Evolutionary conservation across 2,888 invertebrate species (phyloP), one percentile per base, ranked within the genome.

Genomic region (Cheilosia impressa): DNA sequence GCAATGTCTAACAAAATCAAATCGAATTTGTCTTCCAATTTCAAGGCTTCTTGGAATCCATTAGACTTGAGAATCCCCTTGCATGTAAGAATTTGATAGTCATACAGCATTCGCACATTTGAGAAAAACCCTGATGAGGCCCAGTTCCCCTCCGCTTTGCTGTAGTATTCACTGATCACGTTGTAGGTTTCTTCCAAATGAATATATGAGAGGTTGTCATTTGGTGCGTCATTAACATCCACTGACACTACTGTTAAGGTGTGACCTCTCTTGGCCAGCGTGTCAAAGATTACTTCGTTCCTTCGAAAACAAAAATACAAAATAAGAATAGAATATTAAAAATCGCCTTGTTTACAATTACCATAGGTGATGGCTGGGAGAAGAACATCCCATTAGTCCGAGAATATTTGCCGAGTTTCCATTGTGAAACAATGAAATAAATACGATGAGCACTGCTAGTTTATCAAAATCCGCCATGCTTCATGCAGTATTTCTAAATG

Each of bases 1-100:
- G 89, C 88, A 19, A 89, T 73, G 65, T 91, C 91, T 13, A 89
- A 79, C 2, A 91, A 72, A 15, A 91, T 89, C 5, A 89, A 52
- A 81, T 91, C 91, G 71, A 90, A 90, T 63, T 89, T 89, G 43
- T 88, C 63, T 0, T 90, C 89, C 80, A 91, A 89, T 31, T 89
- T 87, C 55, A 89, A 66, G 4, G 90, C 77, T 19, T 63, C 69
- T 43, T 89, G 63, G 19, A 90, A 88, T 1, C 90, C 90, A 10
- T 89, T 87, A 0, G 90, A 87, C 45, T 87, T 43, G 0, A 87
- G 9, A 2, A 65, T 73, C 1, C 87, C 88, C 15, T 68, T 57
- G 65, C 88, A 88, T 15, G 71, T 47, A 0, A 65, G 50, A 57
- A 80, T 52, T 38, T 66, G 60, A 55, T 69, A 88, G 17, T 76